Base-by-base conservation (phyloP, 2,113 vertebrate genomes). In the Sinocyclocheilus grahami region DNA sequence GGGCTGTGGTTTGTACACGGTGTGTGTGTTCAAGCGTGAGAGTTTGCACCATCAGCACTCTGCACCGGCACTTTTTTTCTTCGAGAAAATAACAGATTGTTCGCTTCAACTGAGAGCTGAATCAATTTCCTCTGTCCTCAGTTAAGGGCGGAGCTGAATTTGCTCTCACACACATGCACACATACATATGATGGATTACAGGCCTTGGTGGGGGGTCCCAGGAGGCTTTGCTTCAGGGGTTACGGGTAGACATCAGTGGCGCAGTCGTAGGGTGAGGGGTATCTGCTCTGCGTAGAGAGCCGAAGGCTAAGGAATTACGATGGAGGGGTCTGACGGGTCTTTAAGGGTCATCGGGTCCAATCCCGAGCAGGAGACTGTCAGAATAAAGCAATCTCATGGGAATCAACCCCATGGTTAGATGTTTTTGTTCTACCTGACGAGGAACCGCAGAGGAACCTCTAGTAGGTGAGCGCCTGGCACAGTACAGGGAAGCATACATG, bases 331-430 rank as follows among this genome's bases (percentile, higher is more conserved):
- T 85, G 86, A 90, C 63, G 88, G 91, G 90, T 92, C 82, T 93
- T 89, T 86, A 92, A 87, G 93, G 94, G 94, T 95, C 94, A 95
- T 82, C 84, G 90, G 91, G 91, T 93, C 89, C 93, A 94, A 93
- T 95, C 91, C 90, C 71, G 37, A 33, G 30, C 30, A 33, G 30
- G 30, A 33, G 30, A 33, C 30, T 86, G 60, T 85, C 88, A 46
- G 85, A 91, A 90, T 0, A 7, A 51, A 53, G 46, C 18, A 10
- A 85, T 86, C 92, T 90, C 85, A 18, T 30, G 90, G 92, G 92
- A 94, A 82, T 77, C 71, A 10, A 11, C 8, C 7, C 14, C 20
- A 46, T 4, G 60, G 83, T 90, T 85, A 86, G 86, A 71, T 82
- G 90, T 89, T 79, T 87, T 89, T 30, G 60, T 51, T 30, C 39